A percentile compares a stretch with the other conserved stretches of the same genome.
Conservation (phyloP, 1,140 invertebrate genomes). For the Hesperophylax magnus region DNA sequence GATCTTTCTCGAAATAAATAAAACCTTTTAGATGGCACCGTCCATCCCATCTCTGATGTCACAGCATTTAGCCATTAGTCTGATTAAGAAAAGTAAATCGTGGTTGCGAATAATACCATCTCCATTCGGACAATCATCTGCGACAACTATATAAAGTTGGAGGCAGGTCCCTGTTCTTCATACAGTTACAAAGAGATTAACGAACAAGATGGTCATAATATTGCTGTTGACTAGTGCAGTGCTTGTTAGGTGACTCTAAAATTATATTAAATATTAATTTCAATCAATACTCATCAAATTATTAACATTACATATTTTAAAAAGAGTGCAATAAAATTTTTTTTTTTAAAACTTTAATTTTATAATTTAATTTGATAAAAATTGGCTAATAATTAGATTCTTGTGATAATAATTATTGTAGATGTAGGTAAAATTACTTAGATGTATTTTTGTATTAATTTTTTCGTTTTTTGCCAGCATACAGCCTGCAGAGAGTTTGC, state of each 20-base stretch:
- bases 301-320: background rate
- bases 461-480: too few species aligned
- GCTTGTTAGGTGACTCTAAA: background rate
- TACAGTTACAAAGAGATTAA: background rate
- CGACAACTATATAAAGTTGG: constrained; percentile 6
- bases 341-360: too few species aligned
- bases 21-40: constrained; percentile 3
- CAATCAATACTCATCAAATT: background rate
- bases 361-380: too few species aligned
- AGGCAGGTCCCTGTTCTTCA: background rate
- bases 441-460: background rate
- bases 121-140: background rate
- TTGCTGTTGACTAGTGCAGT: constrained; percentile 2
- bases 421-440: background rate
- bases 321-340: background rate
- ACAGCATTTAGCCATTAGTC: background rate
- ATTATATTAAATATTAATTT: background rate
- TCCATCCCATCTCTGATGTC: background rate
- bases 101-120: background rate
- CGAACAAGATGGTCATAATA: background rate
- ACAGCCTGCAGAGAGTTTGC: background rate
- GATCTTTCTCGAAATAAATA: too few species aligned
- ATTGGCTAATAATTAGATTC: too few species aligned
- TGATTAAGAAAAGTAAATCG: background rate
- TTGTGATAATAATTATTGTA: too few species aligned